phyloP scores from a whole-genome alignment of 23 tunicate species.

The Trididemnum nubilum region DNA sequence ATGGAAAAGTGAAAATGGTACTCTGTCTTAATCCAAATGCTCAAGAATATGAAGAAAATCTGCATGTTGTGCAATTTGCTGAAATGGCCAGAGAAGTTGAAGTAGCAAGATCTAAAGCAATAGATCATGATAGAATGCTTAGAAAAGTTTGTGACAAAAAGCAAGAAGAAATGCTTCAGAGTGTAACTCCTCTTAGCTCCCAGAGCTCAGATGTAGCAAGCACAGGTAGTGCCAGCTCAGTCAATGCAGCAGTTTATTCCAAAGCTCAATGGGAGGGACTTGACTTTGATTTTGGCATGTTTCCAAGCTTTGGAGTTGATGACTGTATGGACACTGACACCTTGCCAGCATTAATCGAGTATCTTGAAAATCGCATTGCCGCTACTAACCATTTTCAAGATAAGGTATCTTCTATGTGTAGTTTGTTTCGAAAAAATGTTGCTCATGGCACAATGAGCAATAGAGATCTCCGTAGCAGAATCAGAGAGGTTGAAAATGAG shows the following conservation, averaged over 20 bases:
- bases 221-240: not conserved
- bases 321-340: conserved; percentile 66
- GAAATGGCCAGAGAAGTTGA: conserved; percentile 91
- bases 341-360: conserved; percentile 49
- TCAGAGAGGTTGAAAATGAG: conserved; percentile 56
- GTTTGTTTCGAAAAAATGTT: conserved; percentile 51
- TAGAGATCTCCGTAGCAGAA: conserved; percentile 36
- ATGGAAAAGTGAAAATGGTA: conserved; percentile 92
- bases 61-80: conserved; percentile 95
- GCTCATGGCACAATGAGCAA: conserved; percentile 38
- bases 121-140: conserved; percentile 63
- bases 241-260: not conserved
- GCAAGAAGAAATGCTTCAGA: not conserved
- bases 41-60: conserved; percentile 90
- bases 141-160: conserved; percentile 55
- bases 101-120: conserved; percentile 58
- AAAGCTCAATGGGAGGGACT: conserved; percentile 57
- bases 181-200: not conserved
- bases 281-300: conserved; percentile 45
- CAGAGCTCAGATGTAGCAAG: not conserved
- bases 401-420: conserved; percentile 6
- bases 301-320: conserved; percentile 54
- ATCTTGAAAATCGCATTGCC: conserved; percentile 43
- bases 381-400: conserved; percentile 18
- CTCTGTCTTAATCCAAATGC: conserved; percentile 89